These are phyloP conservation scores for Calonectris borealis DNA, from an alignment of 2,113 vertebrate genomes.

Conservation along the genomic window DNA sequence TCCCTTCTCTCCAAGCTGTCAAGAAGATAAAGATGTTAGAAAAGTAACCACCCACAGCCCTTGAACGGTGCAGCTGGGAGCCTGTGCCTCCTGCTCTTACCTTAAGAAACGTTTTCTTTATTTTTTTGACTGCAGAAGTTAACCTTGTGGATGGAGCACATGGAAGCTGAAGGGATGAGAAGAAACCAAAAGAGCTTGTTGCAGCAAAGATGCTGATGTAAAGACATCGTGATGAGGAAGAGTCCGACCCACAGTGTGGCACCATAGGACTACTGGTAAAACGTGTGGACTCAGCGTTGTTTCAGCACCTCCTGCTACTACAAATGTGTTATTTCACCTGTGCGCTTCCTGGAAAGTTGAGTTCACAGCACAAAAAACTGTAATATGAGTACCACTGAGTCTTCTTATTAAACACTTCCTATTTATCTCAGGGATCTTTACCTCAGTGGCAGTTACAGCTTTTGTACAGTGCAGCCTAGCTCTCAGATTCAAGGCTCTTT, in stretches of 20 bases:
- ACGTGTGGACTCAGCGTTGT: background rate
- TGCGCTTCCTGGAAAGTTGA: background rate
- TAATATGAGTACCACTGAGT: too few species aligned
- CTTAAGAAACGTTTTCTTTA: conserved; percentile 60
- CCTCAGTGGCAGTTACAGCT: background rate
- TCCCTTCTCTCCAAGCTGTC: conserved; percentile 68
- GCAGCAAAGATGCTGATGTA: background rate
- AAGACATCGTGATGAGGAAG: background rate
- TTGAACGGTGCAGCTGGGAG: background rate
- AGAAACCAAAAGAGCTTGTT: background rate
- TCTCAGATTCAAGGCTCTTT: background rate
- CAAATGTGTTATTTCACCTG: background rate
- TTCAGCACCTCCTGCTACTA: background rate
- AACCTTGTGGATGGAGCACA: conserved; percentile 58
- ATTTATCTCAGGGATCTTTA: background rate
- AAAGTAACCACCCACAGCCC: background rate
- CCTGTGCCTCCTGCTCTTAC: conserved; percentile 47
- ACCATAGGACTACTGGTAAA: background rate
- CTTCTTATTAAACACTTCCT: background rate
- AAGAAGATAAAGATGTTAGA: background rate
- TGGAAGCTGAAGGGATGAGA: conserved; percentile 50
- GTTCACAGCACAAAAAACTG: background rate
- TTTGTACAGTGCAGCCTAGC: background rate
- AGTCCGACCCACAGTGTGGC: background rate
- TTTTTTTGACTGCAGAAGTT: conserved; percentile 57